Evolutionary conservation across 2,888 invertebrate genomes (phyloP).

Genomic region (Dichetophora obliterata): DNA sequence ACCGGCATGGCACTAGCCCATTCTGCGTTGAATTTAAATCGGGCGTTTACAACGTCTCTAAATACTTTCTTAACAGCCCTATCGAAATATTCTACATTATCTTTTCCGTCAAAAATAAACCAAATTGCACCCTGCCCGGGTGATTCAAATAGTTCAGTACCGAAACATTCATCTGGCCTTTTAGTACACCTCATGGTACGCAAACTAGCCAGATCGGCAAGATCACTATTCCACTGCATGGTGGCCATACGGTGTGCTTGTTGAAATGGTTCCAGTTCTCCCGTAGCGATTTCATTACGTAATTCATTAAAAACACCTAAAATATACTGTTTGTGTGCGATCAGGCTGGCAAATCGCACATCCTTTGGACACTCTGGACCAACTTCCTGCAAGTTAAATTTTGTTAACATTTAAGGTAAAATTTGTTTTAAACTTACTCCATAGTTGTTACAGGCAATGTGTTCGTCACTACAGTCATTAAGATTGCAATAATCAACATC

Average conservation of each 20-base stretch:
- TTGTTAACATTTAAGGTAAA: neutral
- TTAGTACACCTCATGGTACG: neutral
- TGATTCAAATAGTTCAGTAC: neutral
- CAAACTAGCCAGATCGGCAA: slow-evolving; percentile 5
- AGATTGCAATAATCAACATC: slow-evolving; percentile 1
- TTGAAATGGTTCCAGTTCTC: neutral
- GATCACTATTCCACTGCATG: slow-evolving; percentile 34
- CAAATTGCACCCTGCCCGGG: neutral
- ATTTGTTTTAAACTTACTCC: neutral
- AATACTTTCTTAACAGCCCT: neutral
- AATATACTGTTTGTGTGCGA: neutral
- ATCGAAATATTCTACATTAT: neutral
- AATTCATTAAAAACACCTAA: slow-evolving; percentile 6
- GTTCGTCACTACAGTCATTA: neutral
- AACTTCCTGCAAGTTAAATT: neutral
- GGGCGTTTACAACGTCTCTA: neutral
- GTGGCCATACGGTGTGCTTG: slow-evolving; percentile 30
- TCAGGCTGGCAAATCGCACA: neutral
- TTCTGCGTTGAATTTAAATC: neutral
- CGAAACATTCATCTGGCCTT: neutral
- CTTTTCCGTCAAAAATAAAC: neutral
- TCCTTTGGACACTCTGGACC: neutral
- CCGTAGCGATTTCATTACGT: slow-evolving; percentile 29
- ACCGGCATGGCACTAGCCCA: neutral
- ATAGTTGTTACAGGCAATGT: slow-evolving; percentile 14